Evolutionary conservation across 2,113 vertebrate species (phyloP).

Genomic region (Loxodonta africana): DNA sequence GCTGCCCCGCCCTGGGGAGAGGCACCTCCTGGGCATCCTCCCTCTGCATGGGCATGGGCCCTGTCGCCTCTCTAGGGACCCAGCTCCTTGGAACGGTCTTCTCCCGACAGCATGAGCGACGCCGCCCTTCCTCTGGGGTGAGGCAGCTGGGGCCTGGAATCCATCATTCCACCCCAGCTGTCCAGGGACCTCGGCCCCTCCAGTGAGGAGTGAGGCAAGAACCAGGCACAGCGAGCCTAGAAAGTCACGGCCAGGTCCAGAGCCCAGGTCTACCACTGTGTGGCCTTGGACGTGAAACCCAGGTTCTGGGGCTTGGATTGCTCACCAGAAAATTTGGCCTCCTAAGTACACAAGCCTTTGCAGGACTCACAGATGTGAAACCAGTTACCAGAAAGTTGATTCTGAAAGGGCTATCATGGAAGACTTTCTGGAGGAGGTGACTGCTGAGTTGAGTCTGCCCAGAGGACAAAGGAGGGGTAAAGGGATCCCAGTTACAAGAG

Average conservation of each 20-base stretch:
- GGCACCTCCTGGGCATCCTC: background rate
- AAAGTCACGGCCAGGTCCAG: background rate
- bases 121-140: background rate
- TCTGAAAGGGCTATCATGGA: background rate
- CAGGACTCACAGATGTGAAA: background rate
- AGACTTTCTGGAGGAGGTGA: background rate
- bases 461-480: background rate
- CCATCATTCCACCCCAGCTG: background rate
- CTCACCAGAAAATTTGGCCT: background rate
- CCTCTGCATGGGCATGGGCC: background rate
- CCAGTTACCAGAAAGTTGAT: background rate
- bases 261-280: background rate
- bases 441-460: background rate
- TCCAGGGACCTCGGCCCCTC: background rate
- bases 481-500: background rate
- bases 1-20: too few relatives aligned
- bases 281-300: background rate
- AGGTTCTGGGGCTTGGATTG: background rate
- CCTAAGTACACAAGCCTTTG: background rate
- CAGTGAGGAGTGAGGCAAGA: fast-evolving
- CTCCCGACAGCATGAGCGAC: slow-evolving; percentile 32
- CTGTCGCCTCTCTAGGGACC: background rate
- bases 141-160: slow-evolving; percentile 24
- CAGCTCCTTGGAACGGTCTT: slow-evolving; percentile 54
- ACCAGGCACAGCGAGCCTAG: background rate